phyloP scores from a whole-genome alignment of 2,888 invertebrate genomes.

The Brachyptera risi region DNA sequence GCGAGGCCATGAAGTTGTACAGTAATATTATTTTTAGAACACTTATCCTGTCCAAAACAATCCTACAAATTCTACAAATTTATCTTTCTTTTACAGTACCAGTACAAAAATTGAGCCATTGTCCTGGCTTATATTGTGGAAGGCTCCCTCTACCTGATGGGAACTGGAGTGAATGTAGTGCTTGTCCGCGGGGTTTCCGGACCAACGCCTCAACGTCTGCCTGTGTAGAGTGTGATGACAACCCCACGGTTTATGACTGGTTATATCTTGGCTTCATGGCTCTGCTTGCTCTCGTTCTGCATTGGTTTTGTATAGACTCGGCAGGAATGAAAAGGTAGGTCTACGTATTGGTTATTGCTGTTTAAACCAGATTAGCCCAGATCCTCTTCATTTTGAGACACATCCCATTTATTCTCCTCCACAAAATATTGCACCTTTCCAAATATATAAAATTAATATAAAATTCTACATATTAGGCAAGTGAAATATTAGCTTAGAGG shows the following conservation, averaged over 20 bases:
- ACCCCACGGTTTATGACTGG: slow-evolving; percentile 84
- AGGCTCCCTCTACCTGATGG: slow-evolving; percentile 61
- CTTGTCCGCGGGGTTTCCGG: slow-evolving; percentile 79
- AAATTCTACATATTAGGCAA: too few species aligned
- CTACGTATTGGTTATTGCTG: too few species aligned
- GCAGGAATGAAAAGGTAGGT: slow-evolving; percentile 60
- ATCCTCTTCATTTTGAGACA: too few species aligned
- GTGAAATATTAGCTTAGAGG: too few species aligned
- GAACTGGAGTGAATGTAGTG: slow-evolving; percentile 76
- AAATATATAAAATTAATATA: too few species aligned
- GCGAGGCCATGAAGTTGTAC: too few species aligned
- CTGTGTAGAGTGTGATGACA: slow-evolving; percentile 70
- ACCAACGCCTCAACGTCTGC: slow-evolving; percentile 64
- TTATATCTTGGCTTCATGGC: slow-evolving; percentile 93
- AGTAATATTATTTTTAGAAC: too few species aligned
- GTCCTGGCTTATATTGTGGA: slow-evolving; percentile 84
- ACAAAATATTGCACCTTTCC: too few species aligned
- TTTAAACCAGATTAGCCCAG: not conserved
- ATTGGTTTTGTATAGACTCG: slow-evolving; percentile 87
- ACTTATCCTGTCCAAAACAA: too few species aligned
- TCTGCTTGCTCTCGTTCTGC: slow-evolving; percentile 77
- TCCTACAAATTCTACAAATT: too few species aligned
- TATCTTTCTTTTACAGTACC: not conserved
- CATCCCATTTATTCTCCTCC: too few species aligned
- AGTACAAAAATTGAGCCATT: slow-evolving; percentile 40